These are phyloP conservation scores for Cantharis flavilabris DNA, from an alignment of 2,888 invertebrate species.

Conservation along the genomic window DNA sequence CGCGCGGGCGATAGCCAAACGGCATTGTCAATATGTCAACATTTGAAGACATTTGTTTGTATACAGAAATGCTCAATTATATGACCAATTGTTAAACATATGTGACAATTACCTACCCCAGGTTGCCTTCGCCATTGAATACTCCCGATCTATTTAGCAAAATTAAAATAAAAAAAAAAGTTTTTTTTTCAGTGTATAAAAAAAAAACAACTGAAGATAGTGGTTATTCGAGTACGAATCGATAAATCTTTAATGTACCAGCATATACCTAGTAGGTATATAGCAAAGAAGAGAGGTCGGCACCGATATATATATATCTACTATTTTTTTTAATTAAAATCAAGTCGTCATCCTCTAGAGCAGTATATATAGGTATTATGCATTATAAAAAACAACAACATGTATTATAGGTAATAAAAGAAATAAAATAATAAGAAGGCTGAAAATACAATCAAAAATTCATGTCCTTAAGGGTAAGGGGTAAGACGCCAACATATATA, in stretches of 20 bases:
- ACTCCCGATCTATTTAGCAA: neutral
- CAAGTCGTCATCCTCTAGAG: neutral
- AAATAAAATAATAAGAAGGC: neutral
- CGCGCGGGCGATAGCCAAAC: constrained; percentile 17
- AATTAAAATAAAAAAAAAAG: neutral
- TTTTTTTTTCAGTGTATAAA: neutral
- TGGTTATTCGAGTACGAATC: neutral
- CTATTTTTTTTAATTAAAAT: neutral
- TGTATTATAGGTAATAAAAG: neutral
- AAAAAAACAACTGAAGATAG: neutral
- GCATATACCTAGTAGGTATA: neutral
- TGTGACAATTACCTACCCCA: constrained; percentile 13
- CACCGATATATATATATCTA: too few relatives aligned
- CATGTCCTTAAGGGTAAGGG: constrained; percentile 24
- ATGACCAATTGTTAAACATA: constrained; percentile 40
- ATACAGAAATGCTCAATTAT: constrained; percentile 51
- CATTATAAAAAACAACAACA: neutral
- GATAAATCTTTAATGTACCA: neutral
- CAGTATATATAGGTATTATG: neutral
- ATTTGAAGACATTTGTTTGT: constrained; percentile 48
- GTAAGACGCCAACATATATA: constrained; percentile 48
- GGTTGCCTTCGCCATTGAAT: neutral
- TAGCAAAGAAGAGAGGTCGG: too few relatives aligned
- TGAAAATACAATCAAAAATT: constrained; percentile 21
- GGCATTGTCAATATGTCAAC: constrained; percentile 45